A percentile compares a stretch with the other conserved stretches of the same genome.
These are phyloP conservation scores for Parnassius apollo DNA, from an alignment of 2,888 invertebrate species.

Conservation along the genomic window DNA sequence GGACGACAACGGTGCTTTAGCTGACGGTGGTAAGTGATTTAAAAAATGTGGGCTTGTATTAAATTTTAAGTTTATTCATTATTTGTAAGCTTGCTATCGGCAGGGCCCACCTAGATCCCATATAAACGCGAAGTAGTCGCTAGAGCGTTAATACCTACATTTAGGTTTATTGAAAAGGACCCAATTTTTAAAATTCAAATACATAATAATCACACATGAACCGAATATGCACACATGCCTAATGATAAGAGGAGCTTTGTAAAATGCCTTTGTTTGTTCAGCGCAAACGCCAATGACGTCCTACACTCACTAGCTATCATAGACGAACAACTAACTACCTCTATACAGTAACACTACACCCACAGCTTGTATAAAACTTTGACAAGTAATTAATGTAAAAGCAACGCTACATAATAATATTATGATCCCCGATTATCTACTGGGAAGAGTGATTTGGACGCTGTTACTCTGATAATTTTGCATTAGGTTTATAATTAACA, in stretches of 20 bases:
- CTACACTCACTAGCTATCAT: conserved; percentile 30
- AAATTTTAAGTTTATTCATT: too few relatives aligned
- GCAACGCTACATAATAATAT: conserved; percentile 58
- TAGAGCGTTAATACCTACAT: too few relatives aligned
- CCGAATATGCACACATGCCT: not conserved
- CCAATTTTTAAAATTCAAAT: not conserved
- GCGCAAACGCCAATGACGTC: conserved; percentile 4
- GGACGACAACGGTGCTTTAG: conserved; percentile 19
- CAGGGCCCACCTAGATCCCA: too few relatives aligned
- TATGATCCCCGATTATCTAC: conserved; percentile 62
- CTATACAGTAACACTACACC: conserved; percentile 59
- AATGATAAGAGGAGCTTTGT: not conserved
- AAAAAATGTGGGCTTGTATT: too few relatives aligned
- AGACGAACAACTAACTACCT: conserved; percentile 37
- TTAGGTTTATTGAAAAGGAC: too few relatives aligned
- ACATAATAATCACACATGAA: not conserved
- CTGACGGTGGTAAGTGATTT: not conserved
- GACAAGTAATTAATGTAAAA: conserved; percentile 63
- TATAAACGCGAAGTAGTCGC: too few relatives aligned
- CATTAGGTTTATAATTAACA: conserved; percentile 20
- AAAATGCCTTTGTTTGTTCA: not conserved
- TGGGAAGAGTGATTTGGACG: conserved; percentile 41
- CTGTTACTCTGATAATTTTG: conserved; percentile 19
- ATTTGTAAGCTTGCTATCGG: too few relatives aligned
- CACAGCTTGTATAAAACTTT: conserved; percentile 69